phyloP scores from a whole-genome alignment of 1,140 invertebrate genomes.

The Plectrocnemia conspersa region DNA sequence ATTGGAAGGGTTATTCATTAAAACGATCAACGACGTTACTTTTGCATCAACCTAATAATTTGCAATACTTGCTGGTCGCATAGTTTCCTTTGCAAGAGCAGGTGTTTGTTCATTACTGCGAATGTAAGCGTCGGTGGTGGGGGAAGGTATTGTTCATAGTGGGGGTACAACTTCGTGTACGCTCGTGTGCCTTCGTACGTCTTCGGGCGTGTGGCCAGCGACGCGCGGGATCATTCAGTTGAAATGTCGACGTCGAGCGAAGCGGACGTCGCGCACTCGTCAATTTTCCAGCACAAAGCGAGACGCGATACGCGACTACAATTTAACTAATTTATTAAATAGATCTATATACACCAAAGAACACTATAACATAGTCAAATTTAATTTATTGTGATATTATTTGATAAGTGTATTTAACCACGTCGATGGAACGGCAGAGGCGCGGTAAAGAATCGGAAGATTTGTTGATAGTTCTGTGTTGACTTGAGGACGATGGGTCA shows the following conservation, averaged over 20 bases:
- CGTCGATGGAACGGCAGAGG: not conserved
- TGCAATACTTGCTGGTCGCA: not conserved
- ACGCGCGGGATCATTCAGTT: slow-evolving; percentile 47
- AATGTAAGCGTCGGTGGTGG: slow-evolving; percentile 43
- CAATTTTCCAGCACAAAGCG: slow-evolving; percentile 49
- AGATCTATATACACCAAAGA: slow-evolving; percentile 1
- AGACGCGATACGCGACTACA: no score
- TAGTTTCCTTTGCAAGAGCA: slow-evolving; percentile 13
- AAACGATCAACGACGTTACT: slow-evolving; percentile 1
- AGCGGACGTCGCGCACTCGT: slow-evolving; percentile 36
- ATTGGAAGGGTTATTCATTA: slow-evolving; percentile 1
- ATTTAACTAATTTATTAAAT: no score
- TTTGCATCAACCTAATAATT: slow-evolving; percentile 4
- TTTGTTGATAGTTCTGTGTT: not conserved
- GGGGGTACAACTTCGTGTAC: slow-evolving; percentile 34
- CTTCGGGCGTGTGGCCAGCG: slow-evolving; percentile 36
- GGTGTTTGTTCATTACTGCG: slow-evolving; percentile 36
- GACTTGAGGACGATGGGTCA: not conserved
- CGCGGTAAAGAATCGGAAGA: not conserved
- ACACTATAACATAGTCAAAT: not conserved
- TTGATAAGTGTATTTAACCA: not conserved
- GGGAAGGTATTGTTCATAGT: slow-evolving; percentile 16
- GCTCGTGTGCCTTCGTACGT: slow-evolving; percentile 34
- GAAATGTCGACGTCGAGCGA: slow-evolving; percentile 22
- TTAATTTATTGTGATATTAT: not conserved